Base-by-base conservation (phyloP, 1,140 invertebrate species). In the Leguminivora glycinivorella region DNA sequence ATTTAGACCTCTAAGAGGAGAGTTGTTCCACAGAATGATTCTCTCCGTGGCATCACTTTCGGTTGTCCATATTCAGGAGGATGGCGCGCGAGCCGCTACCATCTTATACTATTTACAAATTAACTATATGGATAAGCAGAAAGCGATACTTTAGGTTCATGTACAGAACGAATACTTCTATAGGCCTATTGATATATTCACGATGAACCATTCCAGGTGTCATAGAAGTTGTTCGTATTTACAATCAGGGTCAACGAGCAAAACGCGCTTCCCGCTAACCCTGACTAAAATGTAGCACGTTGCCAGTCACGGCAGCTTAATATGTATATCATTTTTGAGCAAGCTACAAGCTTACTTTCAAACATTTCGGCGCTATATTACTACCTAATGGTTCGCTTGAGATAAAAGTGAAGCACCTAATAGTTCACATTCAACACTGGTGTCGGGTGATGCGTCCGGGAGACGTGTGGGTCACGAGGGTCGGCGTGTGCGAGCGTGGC, bases 221-320 rank as follows among this genome's bases (percentile, higher is more conserved):
- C 77, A 77, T 69, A 67, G 73, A 85, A 87, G 84, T 84, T 72
- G 74, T 82, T 78, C 82, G 70, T 85, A 87, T 89, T 85, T 88
- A 84, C 80, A 84, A 78, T 71, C 69, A 67, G 75, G 70, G 63
- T 68, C 77, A 74, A 76, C 73, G 75, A 71, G 60, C 77, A 72
- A 75, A 68, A 77, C 79, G 75, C 68, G 67, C 58, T 34, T 29
- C 25, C 26, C n/a, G 58, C n/a, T 17, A 63, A 19, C 58, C 58
- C 58, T 63, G 58, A 63, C 26, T 63, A 31, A 63, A 34, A 63
- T 63, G n/a, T 63, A 63, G 58, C 58, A 29, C 26, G 19, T 63
- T n/a, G 25, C 25, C 24, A 31, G 58, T 31, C 58, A 31, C 26
- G 17, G 58, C 58, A 63, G 58, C 58, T 63, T 63, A 63, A 29